phyloP scores from a whole-genome alignment of 1,140 invertebrate genomes.

The Apis florea region DNA sequence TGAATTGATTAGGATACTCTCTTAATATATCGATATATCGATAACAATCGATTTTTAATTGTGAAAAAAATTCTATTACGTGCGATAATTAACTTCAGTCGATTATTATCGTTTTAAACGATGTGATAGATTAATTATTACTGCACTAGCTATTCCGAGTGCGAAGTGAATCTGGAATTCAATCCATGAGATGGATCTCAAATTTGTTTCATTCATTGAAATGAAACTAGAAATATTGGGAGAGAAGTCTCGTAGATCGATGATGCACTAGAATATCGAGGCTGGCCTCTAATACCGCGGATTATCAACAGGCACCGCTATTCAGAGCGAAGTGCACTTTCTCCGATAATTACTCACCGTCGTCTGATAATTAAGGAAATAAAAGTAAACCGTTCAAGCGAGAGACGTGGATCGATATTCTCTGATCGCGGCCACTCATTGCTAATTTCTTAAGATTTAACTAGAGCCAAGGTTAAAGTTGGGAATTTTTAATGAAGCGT shows the following conservation, averaged over 20 bases:
- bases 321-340: constrained; percentile 32
- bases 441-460: background rate
- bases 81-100: no score
- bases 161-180: no score
- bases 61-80: no score
- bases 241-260: background rate
- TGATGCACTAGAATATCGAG: background rate
- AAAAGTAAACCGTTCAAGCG: constrained; percentile 24
- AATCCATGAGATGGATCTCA: no score
- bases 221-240: background rate
- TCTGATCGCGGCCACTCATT: background rate
- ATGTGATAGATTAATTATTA: no score
- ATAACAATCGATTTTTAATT: background rate
- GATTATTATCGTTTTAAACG: no score
- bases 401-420: background rate
- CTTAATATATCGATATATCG: background rate
- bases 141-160: no score
- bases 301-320: constrained; percentile 38
- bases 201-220: background rate
- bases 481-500: constrained; percentile 4
- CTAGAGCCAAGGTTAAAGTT: background rate
- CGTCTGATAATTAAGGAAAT: constrained; percentile 34
- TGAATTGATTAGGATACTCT: background rate
- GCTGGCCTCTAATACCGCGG: constrained; percentile 9
- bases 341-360: constrained; percentile 32